phyloP scores from a whole-genome alignment of 2,113 vertebrate species.

The Canis aureus region DNA sequence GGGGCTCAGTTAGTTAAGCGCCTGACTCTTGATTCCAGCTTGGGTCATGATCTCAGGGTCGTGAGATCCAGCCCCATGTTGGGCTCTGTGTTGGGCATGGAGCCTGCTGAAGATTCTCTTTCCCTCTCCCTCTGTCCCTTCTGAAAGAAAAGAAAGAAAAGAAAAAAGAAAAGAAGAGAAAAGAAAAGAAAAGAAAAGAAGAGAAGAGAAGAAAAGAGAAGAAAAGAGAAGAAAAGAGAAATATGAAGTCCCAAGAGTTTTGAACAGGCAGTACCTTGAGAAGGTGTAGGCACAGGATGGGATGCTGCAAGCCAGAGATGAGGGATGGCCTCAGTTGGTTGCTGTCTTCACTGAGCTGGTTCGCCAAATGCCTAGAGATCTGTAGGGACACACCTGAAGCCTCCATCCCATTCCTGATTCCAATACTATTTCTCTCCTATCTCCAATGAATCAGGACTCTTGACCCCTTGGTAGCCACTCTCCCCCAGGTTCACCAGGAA shows the following conservation, averaged over 20 bases:
- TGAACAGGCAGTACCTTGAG: conserved; percentile 87
- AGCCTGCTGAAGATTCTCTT: neutral
- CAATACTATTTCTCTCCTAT: neutral
- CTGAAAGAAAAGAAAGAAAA: neutral
- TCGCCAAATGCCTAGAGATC: conserved; percentile 82
- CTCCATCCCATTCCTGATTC: neutral
- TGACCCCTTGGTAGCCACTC: neutral
- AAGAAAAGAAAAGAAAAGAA: neutral
- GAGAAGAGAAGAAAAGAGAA: neutral
- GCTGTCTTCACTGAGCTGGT: conserved; percentile 80
- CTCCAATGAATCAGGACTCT: neutral
- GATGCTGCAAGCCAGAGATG: conserved; percentile 80
- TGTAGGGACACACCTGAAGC: conserved; percentile 56
- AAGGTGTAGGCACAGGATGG: conserved; percentile 77
- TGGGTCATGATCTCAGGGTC: neutral
- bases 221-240: neutral
- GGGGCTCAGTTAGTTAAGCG: neutral
- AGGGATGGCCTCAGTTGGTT: conserved; percentile 78
- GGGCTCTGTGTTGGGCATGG: no score
- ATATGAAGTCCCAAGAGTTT: neutral
- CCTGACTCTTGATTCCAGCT: neutral
- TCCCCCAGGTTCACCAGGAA: conserved; percentile 18
- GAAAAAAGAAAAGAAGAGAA: neutral
- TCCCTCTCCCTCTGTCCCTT: neutral
- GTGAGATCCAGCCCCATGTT: neutral